Percentiles rank a stretch among this genome's conserved stretches.
Evolutionary conservation across 37 sponge, comb jelly and placozoan species (phyloP).

Genomic region (Spongia lamella): DNA sequence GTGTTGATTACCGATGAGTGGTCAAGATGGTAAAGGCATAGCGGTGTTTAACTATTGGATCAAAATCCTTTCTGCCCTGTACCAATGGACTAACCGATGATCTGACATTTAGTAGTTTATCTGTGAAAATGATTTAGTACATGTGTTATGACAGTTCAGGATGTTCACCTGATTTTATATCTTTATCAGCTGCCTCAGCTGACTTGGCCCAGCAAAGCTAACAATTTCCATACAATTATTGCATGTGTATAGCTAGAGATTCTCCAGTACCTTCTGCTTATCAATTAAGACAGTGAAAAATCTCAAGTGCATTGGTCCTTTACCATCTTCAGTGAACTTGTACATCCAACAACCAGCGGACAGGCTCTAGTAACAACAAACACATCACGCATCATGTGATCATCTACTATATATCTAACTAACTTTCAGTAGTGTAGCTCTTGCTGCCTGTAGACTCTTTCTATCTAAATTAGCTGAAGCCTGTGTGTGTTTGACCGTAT

Average conservation of each 20-base stretch:
- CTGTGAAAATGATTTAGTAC: conserved; percentile 6
- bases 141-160: no score
- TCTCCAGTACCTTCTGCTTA: conserved; percentile 26
- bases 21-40: conserved; percentile 77
- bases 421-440: no score
- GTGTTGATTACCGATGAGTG: background rate
- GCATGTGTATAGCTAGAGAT: background rate
- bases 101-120: conserved; percentile 67
- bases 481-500: no score
- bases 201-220: conserved; percentile 52
- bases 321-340: conserved; percentile 82
- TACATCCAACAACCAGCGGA: conserved; percentile 65
- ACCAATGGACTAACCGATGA: conserved; percentile 70
- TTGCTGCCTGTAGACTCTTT: no score
- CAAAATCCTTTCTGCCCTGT: conserved; percentile 76
- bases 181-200: conserved; percentile 16
- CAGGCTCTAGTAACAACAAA: conserved; percentile 25
- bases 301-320: conserved; percentile 70
- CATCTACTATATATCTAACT: no score
- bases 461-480: no score
- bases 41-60: conserved; percentile 74
- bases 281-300: conserved; percentile 63
- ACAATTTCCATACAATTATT: background rate
- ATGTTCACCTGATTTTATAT: conserved; percentile 51
- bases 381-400: no score